Evolutionary conservation across 2,888 invertebrate species (phyloP).

Genomic region (Acronicta aceris): DNA sequence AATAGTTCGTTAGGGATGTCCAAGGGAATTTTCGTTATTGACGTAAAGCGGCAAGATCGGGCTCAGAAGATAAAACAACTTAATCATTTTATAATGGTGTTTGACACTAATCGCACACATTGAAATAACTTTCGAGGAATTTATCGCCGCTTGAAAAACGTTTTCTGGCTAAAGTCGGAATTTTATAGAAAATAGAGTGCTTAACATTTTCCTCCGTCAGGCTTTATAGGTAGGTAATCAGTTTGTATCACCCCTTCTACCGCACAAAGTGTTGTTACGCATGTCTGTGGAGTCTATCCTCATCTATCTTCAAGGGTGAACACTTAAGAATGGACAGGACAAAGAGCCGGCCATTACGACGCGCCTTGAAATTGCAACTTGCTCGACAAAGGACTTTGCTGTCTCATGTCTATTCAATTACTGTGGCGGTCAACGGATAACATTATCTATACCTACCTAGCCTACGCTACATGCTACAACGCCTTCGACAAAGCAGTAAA

Average conservation of each 20-base stretch:
- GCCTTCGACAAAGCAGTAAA: conserved; percentile 1
- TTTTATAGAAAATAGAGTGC: conserved; percentile 21
- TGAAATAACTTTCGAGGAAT: background rate
- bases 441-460: conserved; percentile 45
- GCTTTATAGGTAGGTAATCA: conserved; percentile 34
- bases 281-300: conserved; percentile 40
- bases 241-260: conserved; percentile 31
- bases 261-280: conserved; percentile 40
- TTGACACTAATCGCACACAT: background rate
- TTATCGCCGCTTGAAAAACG: background rate
- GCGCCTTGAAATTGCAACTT: conserved; percentile 73
- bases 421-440: conserved; percentile 70
- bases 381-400: conserved; percentile 74
- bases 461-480: background rate
- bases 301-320: conserved; percentile 62
- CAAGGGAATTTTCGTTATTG: conserved; percentile 35
- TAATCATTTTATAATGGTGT: conserved; percentile 1
- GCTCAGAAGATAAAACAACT: background rate
- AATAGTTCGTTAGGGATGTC: conserved; percentile 66
- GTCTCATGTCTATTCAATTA: conserved; percentile 81
- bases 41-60: conserved; percentile 5
- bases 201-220: conserved; percentile 20
- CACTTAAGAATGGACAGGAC: conserved; percentile 66
- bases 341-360: conserved; percentile 68
- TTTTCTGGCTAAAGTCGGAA: background rate